Evolutionary conservation across 2,888 invertebrate species (phyloP), one percentile per base, ranked within the genome.

Genomic region (Cephus spinipes): DNA sequence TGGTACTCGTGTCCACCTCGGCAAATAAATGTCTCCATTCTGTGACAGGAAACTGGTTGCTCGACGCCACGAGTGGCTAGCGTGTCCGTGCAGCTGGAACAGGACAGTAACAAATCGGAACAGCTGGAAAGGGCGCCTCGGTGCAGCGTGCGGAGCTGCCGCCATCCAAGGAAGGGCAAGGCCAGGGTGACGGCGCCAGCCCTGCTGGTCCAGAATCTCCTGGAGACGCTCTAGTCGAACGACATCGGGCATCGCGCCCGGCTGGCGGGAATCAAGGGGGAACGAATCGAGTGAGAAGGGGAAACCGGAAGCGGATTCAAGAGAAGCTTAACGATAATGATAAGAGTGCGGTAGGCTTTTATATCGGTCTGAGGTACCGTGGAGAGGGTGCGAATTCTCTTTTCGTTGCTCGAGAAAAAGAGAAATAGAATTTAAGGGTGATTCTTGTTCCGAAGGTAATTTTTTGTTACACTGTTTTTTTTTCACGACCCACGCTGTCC

Each of bases 41-140:
- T 81, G 86, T 86, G 84, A 73, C 85, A 90, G 90, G 88, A 90
- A 82, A 86, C 86, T 33, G 88, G 86, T 77, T 90, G 90, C 83
- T 87, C 90, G 76, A 85, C 89, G 12, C 89, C 90, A 23, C 87
- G 89, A 73, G 88, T 90, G 78, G 90, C 90, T 69, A 89, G 90
- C 76, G 90, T 91, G 76, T 89, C 90, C 75, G 90, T 90, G 73
- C 90, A 89, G 76, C 87, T 90, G 73, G 90, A 90, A 78, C 90
- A 91, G 82, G 90, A 91, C 85, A 90, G 88, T 86, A 91, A 90
- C 88, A 90, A 90, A 87, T 91, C 90, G 68, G 90, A 90, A 79
- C 90, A 90, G 85, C 83, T 90, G 81, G 86, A 88, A 74, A 84
- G 89, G 80, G 77, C 87, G 36, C 89, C 89, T 11, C 88, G 90